phyloP scores from a whole-genome alignment of 2,797 vertebrate genomes.

The Muscicapa comitata region DNA sequence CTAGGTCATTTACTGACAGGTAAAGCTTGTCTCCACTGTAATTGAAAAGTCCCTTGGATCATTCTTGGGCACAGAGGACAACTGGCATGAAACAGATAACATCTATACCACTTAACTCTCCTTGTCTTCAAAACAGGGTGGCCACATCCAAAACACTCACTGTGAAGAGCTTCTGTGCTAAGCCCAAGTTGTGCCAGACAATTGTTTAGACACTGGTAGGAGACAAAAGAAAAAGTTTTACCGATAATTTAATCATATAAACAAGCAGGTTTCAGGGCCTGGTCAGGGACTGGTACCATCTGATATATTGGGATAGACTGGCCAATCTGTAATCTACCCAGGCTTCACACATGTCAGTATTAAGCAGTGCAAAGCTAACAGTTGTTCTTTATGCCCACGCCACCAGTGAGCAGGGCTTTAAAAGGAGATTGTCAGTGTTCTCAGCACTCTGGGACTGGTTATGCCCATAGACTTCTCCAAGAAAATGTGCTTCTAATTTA shows the following conservation, averaged over 20 bases:
- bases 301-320: neutral
- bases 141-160: neutral
- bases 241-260: neutral
- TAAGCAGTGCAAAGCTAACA: neutral
- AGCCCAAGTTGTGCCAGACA: neutral
- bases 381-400: neutral
- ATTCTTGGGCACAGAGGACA: neutral
- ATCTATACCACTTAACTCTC: neutral
- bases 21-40: neutral
- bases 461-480: neutral
- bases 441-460: neutral
- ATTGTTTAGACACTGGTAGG: neutral
- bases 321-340: neutral
- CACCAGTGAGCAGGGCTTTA: slow-evolving; percentile 18
- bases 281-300: neutral
- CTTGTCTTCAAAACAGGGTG: neutral
- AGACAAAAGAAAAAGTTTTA: neutral
- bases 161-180: neutral
- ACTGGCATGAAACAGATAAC: neutral
- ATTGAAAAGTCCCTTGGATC: neutral
- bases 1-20: neutral
- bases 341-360: neutral
- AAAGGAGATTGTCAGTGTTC: slow-evolving; percentile 35
- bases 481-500: slow-evolving; percentile 51
- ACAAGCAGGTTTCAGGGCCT: neutral